Conservation (phyloP, 64 coral and sea anemone genomes). For the Astreopora myriophthalma region DNA sequence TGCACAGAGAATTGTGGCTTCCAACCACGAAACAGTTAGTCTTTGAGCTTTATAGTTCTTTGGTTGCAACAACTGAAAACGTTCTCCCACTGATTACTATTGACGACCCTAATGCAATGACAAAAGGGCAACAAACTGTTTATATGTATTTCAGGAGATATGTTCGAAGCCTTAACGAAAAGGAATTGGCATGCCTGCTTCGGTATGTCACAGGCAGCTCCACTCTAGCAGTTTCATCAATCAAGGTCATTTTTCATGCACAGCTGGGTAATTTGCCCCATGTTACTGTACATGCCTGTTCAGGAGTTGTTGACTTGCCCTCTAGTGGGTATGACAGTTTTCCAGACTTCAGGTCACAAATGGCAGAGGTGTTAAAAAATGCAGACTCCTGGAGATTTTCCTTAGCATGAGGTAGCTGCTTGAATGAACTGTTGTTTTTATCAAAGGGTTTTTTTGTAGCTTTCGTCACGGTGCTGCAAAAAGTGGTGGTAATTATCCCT, state of each 20-base stretch:
- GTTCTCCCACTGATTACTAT: conserved; percentile 29
- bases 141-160: conserved; percentile 39
- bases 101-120: conserved; percentile 17
- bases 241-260: conserved; percentile 43
- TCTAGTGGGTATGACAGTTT: not conserved
- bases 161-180: conserved; percentile 1
- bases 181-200: conserved; percentile 5
- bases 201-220: conserved; percentile 14
- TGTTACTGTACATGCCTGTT: not conserved
- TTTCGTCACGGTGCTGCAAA: too few species aligned
- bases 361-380: not conserved
- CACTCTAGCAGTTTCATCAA: not conserved
- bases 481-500: too few species aligned
- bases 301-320: not conserved
- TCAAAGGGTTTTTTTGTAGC: too few species aligned
- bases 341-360: not conserved
- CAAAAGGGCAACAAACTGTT: conserved; percentile 28
- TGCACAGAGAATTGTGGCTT: not conserved
- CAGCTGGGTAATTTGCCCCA: conserved; percentile 24
- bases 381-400: not conserved
- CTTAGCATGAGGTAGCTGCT: not conserved
- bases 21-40: not conserved
- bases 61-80: conserved; percentile 14
- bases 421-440: too few species aligned
- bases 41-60: not conserved